These are phyloP conservation scores for Pyrochroa serraticornis DNA, from an alignment of 2,888 invertebrate genomes.

Conservation along the genomic window DNA sequence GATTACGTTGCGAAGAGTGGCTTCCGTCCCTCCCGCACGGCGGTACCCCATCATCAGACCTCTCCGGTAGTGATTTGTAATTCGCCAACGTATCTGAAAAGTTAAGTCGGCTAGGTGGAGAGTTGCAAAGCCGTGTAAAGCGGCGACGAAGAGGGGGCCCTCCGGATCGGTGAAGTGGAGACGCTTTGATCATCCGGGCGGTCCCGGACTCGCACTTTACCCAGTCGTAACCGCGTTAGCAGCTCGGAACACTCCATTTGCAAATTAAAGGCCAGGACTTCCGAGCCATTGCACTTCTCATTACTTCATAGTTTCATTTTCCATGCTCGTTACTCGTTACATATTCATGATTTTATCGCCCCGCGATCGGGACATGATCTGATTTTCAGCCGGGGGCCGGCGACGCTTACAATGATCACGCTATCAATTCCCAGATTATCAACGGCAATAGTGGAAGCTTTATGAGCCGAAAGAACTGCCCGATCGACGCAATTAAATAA, in stretches of 20 bases:
- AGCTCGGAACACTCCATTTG: slow-evolving; percentile 47
- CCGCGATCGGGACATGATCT: slow-evolving; percentile 5
- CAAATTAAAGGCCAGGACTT: slow-evolving; percentile 57
- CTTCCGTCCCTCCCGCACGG: too few relatives aligned
- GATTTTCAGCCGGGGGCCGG: slow-evolving; percentile 9
- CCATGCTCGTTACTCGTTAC: slow-evolving; percentile 44
- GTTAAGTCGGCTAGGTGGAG: slow-evolving; percentile 23
- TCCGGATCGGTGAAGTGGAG: slow-evolving; percentile 15
- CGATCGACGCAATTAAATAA: too few relatives aligned
- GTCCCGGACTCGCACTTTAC: slow-evolving; percentile 19
- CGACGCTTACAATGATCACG: neutral
- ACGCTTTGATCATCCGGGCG: slow-evolving; percentile 28
- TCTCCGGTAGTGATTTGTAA: slow-evolving; percentile 15
- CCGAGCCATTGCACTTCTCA: slow-evolving; percentile 52
- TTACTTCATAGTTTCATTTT: slow-evolving; percentile 49
- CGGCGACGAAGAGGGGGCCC: slow-evolving; percentile 8
- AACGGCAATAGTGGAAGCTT: too few relatives aligned
- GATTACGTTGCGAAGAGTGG: too few relatives aligned
- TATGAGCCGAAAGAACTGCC: too few relatives aligned
- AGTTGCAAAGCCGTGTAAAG: slow-evolving; percentile 25
- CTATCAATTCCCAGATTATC: too few relatives aligned
- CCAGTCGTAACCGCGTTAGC: slow-evolving; percentile 25
- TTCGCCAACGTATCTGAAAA: slow-evolving; percentile 13
- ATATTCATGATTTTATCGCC: slow-evolving; percentile 48
- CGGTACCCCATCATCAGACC: neutral